Base-by-base conservation (phyloP, 2,888 invertebrate genomes). In the Netelia melanura region DNA sequence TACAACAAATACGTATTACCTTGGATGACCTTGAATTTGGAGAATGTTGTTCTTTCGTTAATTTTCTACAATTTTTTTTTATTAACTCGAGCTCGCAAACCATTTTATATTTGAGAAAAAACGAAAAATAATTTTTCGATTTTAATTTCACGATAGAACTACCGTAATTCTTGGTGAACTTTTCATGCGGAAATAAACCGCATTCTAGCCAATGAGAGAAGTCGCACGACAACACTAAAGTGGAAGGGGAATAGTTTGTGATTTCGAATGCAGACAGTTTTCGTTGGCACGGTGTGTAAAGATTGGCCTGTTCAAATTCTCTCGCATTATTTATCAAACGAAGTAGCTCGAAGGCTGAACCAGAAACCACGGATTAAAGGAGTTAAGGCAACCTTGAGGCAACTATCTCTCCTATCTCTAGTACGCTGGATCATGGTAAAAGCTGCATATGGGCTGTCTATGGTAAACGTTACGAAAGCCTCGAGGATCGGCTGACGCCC, bases 281-380 rank as follows among this genome's bases (percentile, higher is more conserved):
- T 2, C 8, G 44, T 56, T 71, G 23, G 58, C 25, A 43, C n/a
- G 30, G 54, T 25, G 58, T 44, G 44, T 21, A 70, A 76, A 76
- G 83, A 81, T 80, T 79, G 75, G 77, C 80, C 61, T 78, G 85
- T 82, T 64, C 86, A 91, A 92, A 92, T 91, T 91, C 88, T 86
- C 86, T 87, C 83, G 90, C 90, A 91, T 92, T 92, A 92, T 91
- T 92, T 92, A 92, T 92, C 90, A 92, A 92, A 92, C 89, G 88
- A 87, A 88, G 72, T 56, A 38, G 72, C 70, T 56, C 9, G 30
- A 23, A 48, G 38, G 64, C 38, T 14, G 58, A 77, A 48, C 56
- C 67, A 44, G 44, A 14, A 30, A 21, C 43, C 11, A 43, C n/a
- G 58, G 58, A 77, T 77, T 77, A 58, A 58, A 68, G 44, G 67